Evolutionary conservation across 2,888 invertebrate species (phyloP).

Genomic region (Trisateles emortualis): DNA sequence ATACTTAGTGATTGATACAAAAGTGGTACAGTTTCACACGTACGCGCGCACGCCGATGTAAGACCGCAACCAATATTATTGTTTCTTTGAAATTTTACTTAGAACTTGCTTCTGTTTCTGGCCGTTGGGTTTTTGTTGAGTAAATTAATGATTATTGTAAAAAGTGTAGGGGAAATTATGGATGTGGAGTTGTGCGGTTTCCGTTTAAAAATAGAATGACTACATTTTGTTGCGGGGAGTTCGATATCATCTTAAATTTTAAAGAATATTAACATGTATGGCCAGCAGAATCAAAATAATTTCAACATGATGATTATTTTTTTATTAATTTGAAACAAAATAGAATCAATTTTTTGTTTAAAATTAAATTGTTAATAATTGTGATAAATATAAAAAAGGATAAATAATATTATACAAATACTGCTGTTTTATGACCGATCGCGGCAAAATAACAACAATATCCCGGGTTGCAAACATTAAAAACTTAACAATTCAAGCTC

Average conservation of each 20-base stretch:
- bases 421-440: no score
- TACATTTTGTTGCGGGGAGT: background rate
- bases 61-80: conserved; percentile 48
- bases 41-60: conserved; percentile 48
- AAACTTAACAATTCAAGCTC: no score
- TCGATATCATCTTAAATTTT: background rate
- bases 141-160: conserved; percentile 18
- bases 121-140: conserved; percentile 28
- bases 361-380: no score
- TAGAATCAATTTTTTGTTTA: no score
- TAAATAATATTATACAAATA: no score
- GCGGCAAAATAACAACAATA: no score
- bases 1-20: conserved; percentile 50
- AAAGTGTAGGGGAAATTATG: conserved; percentile 9
- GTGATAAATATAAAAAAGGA: no score
- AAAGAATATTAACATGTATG: no score
- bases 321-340: no score
- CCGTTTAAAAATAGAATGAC: conserved; percentile 5
- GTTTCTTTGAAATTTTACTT: conserved; percentile 52
- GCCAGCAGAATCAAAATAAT: no score
- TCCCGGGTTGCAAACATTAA: no score
- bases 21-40: conserved; percentile 52
- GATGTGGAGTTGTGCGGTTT: conserved; percentile 13
- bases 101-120: conserved; percentile 46
- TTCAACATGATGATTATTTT: no score